Base-by-base conservation (phyloP, 1,140 invertebrate species). In the Musca domestica region DNA sequence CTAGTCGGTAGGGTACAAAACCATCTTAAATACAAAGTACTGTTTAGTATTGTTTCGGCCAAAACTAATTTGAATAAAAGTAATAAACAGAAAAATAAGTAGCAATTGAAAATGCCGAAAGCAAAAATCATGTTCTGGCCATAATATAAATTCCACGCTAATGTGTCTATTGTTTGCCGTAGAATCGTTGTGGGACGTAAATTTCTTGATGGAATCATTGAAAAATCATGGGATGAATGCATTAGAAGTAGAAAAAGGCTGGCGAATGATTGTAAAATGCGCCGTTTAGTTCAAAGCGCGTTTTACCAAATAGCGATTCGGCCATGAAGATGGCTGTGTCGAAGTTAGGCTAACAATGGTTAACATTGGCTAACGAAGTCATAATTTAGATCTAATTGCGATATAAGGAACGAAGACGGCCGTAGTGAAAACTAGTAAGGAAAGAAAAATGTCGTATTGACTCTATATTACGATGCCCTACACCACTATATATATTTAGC, bases 341-440 rank as follows among this genome's bases (percentile, higher is more conserved):
- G 3, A n/a, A 19, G 3, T n/a, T 9, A 19, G 3, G n/a, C 49
- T 20, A 22, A 66, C 15, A 47, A 66, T 52, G n/a, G 10, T 51
- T 27, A 30, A n/a, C 10, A 66, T 51, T 17, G 25, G 10, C 15
- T 25, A 66, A 19, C 48, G 27, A 52, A 34, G 64, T 66, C 64
- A 66, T 66, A 66, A 52, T 34, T 66, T 66, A 52, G 64, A 66
- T 66, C 48, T 52, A 66, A 66, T 66, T 66, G 48, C 48, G 19
- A 52, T 23, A 66, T 66, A n/a, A n/a, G n/a, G n/a, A n/a, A n/a
- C n/a, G n/a, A n/a, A n/a, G n/a, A n/a, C n/a, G n/a, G n/a, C n/a
- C n/a, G n/a, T n/a, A n/a, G n/a, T n/a, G n/a, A n/a, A n/a, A n/a
- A n/a, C n/a, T n/a, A n/a, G n/a, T n/a, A n/a, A n/a, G n/a, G n/a